Percentiles rank a stretch among this genome's conserved stretches.
These are phyloP conservation scores for Parelbella ahira DNA, from an alignment of 2,888 invertebrate species.

Conservation along the genomic window DNA sequence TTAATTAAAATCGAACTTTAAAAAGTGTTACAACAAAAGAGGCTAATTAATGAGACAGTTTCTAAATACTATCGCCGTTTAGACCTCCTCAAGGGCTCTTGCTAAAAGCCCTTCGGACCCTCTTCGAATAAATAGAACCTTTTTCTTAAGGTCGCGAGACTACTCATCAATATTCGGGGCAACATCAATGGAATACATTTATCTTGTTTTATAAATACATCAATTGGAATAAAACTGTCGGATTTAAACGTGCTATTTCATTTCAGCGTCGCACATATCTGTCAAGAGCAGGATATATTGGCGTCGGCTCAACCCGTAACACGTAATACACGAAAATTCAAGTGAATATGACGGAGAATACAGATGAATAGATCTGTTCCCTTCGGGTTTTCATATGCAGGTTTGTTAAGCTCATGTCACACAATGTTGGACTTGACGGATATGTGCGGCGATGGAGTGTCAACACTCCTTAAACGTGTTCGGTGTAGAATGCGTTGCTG, in stretches of 20 bases:
- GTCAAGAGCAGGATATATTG: slow-evolving; percentile 22
- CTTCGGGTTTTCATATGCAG: no score
- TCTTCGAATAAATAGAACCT: slow-evolving; percentile 14
- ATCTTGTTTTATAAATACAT: slow-evolving; percentile 37
- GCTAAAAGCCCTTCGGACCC: slow-evolving; percentile 5
- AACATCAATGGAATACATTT: slow-evolving; percentile 34
- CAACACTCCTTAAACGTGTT: slow-evolving; percentile 43
- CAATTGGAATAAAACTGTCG: slow-evolving; percentile 38
- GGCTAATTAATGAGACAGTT: slow-evolving; percentile 22
- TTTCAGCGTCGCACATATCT: slow-evolving; percentile 28
- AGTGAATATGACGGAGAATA: no score
- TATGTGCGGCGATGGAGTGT: slow-evolving; percentile 20
- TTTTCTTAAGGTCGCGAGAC: slow-evolving; percentile 18
- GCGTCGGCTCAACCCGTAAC: slow-evolving; percentile 1
- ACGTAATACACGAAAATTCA: slow-evolving; percentile 4
- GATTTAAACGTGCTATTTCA: slow-evolving; percentile 22
- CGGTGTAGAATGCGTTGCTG: slow-evolving; percentile 79
- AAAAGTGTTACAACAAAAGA: no score
- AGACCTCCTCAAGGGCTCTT: slow-evolving; percentile 6
- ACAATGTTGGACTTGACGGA: slow-evolving; percentile 23
- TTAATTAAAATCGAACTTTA: no score
- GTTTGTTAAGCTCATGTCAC: no score
- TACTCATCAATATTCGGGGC: slow-evolving; percentile 23
- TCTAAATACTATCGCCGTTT: slow-evolving; percentile 13
- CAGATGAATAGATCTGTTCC: no score